Evolutionary conservation across 2,113 vertebrate species (phyloP).

Genomic region (Glaucidium brasilianum): DNA sequence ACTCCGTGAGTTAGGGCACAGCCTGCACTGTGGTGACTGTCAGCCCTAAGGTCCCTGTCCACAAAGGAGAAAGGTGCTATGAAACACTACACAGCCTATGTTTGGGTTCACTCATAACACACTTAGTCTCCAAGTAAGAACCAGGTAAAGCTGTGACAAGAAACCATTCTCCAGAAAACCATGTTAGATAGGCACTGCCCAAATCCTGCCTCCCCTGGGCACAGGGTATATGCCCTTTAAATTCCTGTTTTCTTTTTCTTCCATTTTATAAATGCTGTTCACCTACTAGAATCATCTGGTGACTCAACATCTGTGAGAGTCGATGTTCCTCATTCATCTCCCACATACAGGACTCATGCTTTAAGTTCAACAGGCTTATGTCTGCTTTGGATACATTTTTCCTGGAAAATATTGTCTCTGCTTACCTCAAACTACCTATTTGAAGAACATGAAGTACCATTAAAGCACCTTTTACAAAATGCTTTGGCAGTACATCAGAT

Average conservation of each 20-base stretch:
- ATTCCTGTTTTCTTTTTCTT: not conserved
- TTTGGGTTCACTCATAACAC: not conserved
- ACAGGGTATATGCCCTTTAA: not conserved
- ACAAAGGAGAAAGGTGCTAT: not conserved
- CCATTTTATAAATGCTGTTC: not conserved
- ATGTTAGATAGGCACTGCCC: not conserved
- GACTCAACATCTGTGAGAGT: not conserved
- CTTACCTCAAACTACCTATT: not conserved
- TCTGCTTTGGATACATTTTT: too few relatives aligned
- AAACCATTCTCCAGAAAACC: not conserved
- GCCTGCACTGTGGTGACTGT: not conserved
- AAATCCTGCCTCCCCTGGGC: not conserved
- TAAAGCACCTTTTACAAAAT: conserved; percentile 51
- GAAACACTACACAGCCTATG: not conserved
- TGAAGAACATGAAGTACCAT: not conserved
- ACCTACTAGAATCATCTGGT: not conserved
- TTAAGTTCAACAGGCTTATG: too few relatives aligned
- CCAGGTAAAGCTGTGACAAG: not conserved
- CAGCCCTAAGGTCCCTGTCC: not conserved
- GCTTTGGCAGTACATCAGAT: conserved; percentile 32
- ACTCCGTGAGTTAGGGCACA: not conserved
- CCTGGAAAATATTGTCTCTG: too few relatives aligned
- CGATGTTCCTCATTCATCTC: not conserved
- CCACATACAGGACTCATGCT: not conserved
- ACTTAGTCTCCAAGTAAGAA: not conserved